phyloP scores from a whole-genome alignment of 1,140 invertebrate species.

The Drosophila mayri region DNA sequence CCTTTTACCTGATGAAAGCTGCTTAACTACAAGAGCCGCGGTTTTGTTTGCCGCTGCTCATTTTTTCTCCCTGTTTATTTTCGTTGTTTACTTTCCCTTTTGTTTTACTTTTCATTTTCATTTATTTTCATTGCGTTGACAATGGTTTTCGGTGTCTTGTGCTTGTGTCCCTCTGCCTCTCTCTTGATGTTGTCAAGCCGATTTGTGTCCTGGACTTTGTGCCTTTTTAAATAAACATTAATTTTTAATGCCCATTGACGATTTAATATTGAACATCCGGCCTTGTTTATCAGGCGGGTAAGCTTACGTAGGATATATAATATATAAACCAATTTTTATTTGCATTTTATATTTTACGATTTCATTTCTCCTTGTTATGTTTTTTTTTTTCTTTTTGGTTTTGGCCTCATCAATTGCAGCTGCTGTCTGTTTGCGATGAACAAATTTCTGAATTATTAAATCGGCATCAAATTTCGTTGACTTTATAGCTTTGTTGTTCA shows the following conservation, averaged over 20 bases:
- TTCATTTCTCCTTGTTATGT: constrained; percentile 24
- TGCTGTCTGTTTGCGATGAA: constrained; percentile 68
- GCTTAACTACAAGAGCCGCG: constrained; percentile 57
- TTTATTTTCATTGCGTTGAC: constrained; percentile 59
- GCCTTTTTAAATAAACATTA: constrained; percentile 74
- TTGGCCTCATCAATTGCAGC: constrained; percentile 68
- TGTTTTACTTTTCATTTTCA: constrained; percentile 30
- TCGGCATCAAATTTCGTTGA: constrained; percentile 54
- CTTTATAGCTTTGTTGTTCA: constrained; percentile 53
- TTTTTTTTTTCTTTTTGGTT: constrained; percentile 29
- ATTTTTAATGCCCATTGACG: constrained; percentile 63
- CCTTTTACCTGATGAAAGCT: constrained; percentile 65
- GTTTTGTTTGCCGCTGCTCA: constrained; percentile 26
- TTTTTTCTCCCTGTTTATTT: constrained; percentile 33
- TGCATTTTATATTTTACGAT: constrained; percentile 38
- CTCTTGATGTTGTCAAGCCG: constrained; percentile 42
- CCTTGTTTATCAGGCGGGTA: constrained; percentile 33
- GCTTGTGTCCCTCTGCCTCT: background rate
- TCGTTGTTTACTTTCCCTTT: constrained; percentile 24
- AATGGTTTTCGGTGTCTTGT: constrained; percentile 29
- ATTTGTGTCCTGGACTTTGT: constrained; percentile 49
- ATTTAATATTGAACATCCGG: constrained; percentile 65
- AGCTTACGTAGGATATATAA: constrained; percentile 19
- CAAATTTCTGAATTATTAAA: constrained; percentile 71
- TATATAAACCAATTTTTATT: constrained; percentile 44